These are phyloP conservation scores for Pantherophis vulpinus DNA, from an alignment of 2,797 vertebrate genomes.

Conservation along the genomic window DNA sequence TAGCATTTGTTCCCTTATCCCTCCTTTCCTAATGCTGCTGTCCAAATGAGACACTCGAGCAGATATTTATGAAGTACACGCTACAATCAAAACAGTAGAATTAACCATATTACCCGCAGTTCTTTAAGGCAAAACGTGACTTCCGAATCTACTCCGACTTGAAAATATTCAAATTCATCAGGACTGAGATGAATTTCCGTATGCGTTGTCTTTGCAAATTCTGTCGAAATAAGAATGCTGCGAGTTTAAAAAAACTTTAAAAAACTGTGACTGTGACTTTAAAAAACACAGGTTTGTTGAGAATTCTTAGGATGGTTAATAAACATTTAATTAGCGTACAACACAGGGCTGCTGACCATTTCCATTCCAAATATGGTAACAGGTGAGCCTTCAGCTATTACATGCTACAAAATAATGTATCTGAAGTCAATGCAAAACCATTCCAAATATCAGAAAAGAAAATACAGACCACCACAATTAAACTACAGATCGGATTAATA, in stretches of 20 bases:
- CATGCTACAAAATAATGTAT: not conserved
- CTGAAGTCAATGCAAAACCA: not conserved
- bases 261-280: not conserved
- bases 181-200: constrained; percentile 86
- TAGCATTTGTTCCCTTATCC: too few species aligned
- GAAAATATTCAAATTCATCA: constrained; percentile 90
- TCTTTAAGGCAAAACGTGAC: constrained; percentile 96
- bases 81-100: constrained; percentile 22
- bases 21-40: too few species aligned
- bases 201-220: constrained; percentile 74
- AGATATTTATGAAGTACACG: not conserved
- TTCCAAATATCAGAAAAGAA: too few species aligned
- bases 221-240: constrained; percentile 67
- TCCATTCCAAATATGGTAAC: not conserved
- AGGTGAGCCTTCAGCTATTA: not conserved
- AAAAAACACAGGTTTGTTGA: not conserved
- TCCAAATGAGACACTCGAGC: not conserved
- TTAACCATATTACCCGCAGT: constrained; percentile 81
- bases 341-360: not conserved
- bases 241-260: not conserved
- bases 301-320: not conserved
- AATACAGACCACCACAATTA: not conserved
- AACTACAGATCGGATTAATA: not conserved
- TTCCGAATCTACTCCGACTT: constrained; percentile 82
- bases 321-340: not conserved